Percentiles rank a stretch among this genome's conserved stretches.
phyloP scores from a whole-genome alignment of 2,888 invertebrate genomes.

The Athetis lepigone region DNA sequence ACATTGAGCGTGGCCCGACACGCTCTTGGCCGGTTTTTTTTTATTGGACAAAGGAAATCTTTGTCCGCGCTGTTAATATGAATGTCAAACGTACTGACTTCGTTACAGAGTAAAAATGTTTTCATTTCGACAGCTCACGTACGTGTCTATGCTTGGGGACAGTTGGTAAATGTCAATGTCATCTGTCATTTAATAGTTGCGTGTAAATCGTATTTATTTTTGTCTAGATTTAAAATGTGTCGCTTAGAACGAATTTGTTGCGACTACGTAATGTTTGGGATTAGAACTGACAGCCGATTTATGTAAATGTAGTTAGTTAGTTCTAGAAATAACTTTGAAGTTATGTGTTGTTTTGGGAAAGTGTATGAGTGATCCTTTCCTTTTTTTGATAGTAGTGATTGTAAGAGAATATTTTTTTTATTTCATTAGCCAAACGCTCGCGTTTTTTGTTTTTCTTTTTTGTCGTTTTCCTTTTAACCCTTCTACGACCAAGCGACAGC shows the following conservation, averaged over 20 bases:
- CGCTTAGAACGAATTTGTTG: slow-evolving; percentile 22
- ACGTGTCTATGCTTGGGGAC: slow-evolving; percentile 10
- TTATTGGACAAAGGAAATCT: slow-evolving; percentile 45
- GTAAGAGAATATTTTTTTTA: too few species aligned
- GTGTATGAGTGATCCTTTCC: neutral
- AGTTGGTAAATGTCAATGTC: slow-evolving; percentile 56
- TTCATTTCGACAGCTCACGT: slow-evolving; percentile 39
- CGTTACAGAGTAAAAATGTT: slow-evolving; percentile 50
- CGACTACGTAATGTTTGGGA: neutral
- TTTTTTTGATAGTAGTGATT: neutral
- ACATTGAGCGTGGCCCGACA: too few species aligned
- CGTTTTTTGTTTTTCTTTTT: too few species aligned
- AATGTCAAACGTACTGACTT: slow-evolving; percentile 51
- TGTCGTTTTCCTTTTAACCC: too few species aligned
- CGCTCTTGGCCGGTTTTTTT: too few species aligned
- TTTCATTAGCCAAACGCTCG: too few species aligned
- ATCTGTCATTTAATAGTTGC: slow-evolving; percentile 44
- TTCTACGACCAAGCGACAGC: too few species aligned
- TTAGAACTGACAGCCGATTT: slow-evolving; percentile 10
- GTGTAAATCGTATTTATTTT: slow-evolving; percentile 45
- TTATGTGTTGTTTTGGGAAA: neutral
- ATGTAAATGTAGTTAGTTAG: slow-evolving; percentile 4
- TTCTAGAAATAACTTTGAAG: slow-evolving; percentile 1
- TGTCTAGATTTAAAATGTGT: slow-evolving; percentile 49
- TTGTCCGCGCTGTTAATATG: slow-evolving; percentile 34